phyloP scores from a whole-genome alignment of 2,888 invertebrate species.

The Drosophila tripunctata region DNA sequence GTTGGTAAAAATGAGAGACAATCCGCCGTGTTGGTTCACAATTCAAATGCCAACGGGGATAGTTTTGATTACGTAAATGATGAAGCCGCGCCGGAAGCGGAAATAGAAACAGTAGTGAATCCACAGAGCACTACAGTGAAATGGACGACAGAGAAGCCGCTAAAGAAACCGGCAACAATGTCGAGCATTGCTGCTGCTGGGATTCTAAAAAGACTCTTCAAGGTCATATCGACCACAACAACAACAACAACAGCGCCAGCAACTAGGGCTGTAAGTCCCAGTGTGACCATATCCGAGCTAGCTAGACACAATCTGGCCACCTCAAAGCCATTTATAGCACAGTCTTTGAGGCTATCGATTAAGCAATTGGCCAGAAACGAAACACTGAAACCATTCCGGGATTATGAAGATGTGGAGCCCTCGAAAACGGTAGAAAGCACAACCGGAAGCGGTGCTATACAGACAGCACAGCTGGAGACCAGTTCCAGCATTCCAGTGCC shows the following conservation, averaged over 20 bases:
- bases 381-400: conserved; percentile 13
- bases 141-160: conserved; percentile 9
- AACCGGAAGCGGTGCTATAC: background rate
- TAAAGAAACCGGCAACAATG: conserved; percentile 37
- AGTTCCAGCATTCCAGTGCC: conserved; percentile 33
- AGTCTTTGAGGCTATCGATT: conserved; percentile 54
- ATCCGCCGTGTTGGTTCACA: conserved; percentile 24
- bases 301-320: conserved; percentile 57
- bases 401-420: conserved; percentile 17
- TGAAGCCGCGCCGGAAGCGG: conserved; percentile 16
- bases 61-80: conserved; percentile 57
- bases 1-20: conserved; percentile 28
- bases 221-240: conserved; percentile 49
- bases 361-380: conserved; percentile 46
- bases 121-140: conserved; percentile 22
- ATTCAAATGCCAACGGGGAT: conserved; percentile 32
- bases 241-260: conserved; percentile 39
- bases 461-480: no score
- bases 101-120: background rate
- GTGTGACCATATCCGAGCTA: conserved; percentile 51
- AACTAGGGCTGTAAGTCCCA: background rate
- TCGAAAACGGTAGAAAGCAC: conserved; percentile 3
- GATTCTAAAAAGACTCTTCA: conserved; percentile 49
- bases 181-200: conserved; percentile 53
- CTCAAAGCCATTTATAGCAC: conserved; percentile 54